phyloP scores from a whole-genome alignment of 1,140 invertebrate species.

The Holotrichia oblita region DNA sequence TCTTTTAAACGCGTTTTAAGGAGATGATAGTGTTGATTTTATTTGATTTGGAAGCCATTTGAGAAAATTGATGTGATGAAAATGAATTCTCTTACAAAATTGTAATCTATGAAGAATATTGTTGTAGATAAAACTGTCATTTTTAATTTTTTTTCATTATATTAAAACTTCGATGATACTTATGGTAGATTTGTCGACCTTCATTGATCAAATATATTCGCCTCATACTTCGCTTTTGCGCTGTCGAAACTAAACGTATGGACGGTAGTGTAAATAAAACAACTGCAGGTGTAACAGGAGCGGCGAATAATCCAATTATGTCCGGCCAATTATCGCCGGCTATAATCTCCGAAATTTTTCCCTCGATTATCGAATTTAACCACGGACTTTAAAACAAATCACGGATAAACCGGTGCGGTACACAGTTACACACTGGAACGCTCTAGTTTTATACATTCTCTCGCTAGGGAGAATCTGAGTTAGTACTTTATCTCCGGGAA shows the following conservation, averaged over 20 bases:
- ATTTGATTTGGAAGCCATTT: too few species aligned
- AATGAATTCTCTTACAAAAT: too few species aligned
- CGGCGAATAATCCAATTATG: slow-evolving; percentile 27
- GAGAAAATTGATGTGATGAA: too few species aligned
- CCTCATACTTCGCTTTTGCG: too few species aligned
- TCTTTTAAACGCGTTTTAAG: too few species aligned
- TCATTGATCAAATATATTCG: too few species aligned
- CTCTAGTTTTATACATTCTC: neutral
- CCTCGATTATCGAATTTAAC: slow-evolving; percentile 23
- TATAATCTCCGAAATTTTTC: slow-evolving; percentile 27
- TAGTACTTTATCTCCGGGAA: neutral
- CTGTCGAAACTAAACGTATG: neutral
- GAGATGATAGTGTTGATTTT: too few species aligned
- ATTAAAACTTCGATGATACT: too few species aligned
- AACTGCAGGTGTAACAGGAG: slow-evolving; percentile 23
- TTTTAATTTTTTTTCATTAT: too few species aligned
- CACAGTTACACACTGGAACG: neutral
- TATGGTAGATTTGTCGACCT: too few species aligned
- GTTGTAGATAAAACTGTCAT: too few species aligned
- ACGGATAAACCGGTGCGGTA: slow-evolving; percentile 17
- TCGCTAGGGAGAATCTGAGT: neutral
- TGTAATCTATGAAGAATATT: too few species aligned
- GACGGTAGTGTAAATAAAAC: neutral
- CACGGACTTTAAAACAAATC: slow-evolving; percentile 32
- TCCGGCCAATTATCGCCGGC: slow-evolving; percentile 3